These are phyloP conservation scores for Poecilus cupreus DNA, from an alignment of 2,888 invertebrate genomes.

Conservation along the genomic window DNA sequence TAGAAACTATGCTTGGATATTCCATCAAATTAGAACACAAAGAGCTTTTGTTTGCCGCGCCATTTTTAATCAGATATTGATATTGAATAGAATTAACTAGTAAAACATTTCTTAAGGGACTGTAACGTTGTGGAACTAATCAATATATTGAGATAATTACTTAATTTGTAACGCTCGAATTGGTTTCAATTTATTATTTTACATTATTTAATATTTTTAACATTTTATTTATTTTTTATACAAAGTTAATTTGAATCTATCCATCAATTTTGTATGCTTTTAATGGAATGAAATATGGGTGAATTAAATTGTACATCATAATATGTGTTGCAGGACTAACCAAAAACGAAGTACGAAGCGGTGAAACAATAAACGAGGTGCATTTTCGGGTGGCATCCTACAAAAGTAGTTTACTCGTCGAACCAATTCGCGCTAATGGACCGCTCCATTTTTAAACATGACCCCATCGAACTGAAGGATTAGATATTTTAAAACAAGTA, in stretches of 20 bases:
- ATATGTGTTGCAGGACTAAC: no score
- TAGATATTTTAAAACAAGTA: constrained; percentile 19
- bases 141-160: background rate
- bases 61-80: background rate
- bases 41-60: background rate
- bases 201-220: background rate
- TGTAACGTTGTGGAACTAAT: background rate
- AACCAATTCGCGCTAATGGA: constrained; percentile 44
- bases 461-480: constrained; percentile 21
- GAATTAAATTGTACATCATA: no score
- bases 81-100: no score
- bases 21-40: background rate
- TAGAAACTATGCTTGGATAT: background rate
- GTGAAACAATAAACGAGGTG: background rate
- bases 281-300: background rate
- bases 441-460: constrained; percentile 39
- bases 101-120: no score
- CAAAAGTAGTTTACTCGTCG: background rate
- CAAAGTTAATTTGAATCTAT: background rate
- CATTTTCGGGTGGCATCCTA: background rate
- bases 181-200: background rate
- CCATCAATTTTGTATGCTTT: background rate
- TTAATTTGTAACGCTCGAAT: background rate
- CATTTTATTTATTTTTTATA: background rate
- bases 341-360: background rate